Conservation (phyloP, 2,888 invertebrate species). For the Morpho helenor region DNA sequence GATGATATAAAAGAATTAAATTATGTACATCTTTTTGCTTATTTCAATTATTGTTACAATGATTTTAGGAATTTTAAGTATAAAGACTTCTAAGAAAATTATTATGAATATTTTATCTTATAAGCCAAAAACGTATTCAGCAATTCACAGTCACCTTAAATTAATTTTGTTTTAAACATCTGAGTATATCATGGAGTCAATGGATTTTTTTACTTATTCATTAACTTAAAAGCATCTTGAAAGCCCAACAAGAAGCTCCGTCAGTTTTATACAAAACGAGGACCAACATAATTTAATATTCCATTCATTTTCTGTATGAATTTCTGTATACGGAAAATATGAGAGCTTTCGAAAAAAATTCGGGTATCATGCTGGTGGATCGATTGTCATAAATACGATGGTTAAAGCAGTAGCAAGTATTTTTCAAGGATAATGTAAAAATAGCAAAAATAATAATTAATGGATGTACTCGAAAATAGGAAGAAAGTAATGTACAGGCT, state of each 20-base stretch:
- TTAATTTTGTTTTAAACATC: conserved; percentile 25
- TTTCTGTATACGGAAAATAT: conserved; percentile 60
- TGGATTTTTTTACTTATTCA: conserved; percentile 73
- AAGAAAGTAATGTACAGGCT: too few relatives aligned
- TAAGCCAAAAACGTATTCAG: conserved; percentile 1
- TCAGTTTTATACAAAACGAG: conserved; percentile 71
- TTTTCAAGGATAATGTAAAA: too few relatives aligned
- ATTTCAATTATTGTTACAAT: too few relatives aligned
- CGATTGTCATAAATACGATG: too few relatives aligned
- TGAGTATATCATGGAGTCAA: conserved; percentile 47
- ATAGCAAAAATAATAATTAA: too few relatives aligned
- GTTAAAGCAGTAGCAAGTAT: too few relatives aligned
- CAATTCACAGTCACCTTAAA: conserved; percentile 9
- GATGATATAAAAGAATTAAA: too few relatives aligned
- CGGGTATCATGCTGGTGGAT: not conserved
- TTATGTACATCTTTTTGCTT: too few relatives aligned
- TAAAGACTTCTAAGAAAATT: too few relatives aligned
- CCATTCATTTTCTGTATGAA: conserved; percentile 73
- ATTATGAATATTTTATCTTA: not conserved
- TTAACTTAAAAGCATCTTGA: conserved; percentile 77
- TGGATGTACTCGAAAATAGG: too few relatives aligned
- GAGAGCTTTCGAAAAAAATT: conserved; percentile 40
- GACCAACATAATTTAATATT: conserved; percentile 76
- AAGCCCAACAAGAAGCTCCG: conserved; percentile 74
- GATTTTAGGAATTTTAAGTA: too few relatives aligned